These are phyloP conservation scores for Turdus rufiventris DNA, from an alignment of 2,113 vertebrate species.

Conservation along the genomic window DNA sequence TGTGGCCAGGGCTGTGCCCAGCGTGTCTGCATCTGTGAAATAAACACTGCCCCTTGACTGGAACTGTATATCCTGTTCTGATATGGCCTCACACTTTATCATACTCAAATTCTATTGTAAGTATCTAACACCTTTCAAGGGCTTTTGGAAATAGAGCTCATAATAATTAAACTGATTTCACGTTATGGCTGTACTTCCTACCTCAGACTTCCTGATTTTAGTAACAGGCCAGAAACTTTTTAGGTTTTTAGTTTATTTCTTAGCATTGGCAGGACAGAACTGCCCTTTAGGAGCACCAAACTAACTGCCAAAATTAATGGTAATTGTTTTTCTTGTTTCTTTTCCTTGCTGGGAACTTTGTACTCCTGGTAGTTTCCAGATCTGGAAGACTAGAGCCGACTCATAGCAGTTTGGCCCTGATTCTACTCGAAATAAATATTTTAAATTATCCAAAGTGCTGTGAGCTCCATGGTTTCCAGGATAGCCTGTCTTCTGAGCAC, in stretches of 20 bases:
- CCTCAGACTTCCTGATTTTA: neutral
- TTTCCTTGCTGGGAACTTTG: neutral
- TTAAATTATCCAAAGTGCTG: neutral
- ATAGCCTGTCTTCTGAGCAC: fast-evolving
- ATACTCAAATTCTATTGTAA: neutral
- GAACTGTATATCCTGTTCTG: neutral
- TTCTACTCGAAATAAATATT: neutral
- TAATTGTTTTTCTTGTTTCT: neutral
- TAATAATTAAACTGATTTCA: neutral
- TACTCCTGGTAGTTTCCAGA: neutral
- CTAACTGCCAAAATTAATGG: neutral
- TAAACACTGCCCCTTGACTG: neutral
- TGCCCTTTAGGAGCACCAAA: neutral
- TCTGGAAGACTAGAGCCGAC: neutral
- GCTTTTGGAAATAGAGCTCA: neutral
- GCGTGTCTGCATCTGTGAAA: neutral
- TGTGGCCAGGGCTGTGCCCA: neutral
- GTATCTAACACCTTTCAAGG: neutral
- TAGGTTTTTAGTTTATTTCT: neutral
- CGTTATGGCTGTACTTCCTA: neutral
- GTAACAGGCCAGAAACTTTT: neutral
- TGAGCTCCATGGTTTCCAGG: neutral
- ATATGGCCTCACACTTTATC: fast-evolving
- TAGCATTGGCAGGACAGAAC: neutral
- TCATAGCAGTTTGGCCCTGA: neutral